Percentiles rank a stretch among this genome's conserved stretches.
phyloP scores from a whole-genome alignment of 1,140 invertebrate species.

The Apis laboriosa region DNA sequence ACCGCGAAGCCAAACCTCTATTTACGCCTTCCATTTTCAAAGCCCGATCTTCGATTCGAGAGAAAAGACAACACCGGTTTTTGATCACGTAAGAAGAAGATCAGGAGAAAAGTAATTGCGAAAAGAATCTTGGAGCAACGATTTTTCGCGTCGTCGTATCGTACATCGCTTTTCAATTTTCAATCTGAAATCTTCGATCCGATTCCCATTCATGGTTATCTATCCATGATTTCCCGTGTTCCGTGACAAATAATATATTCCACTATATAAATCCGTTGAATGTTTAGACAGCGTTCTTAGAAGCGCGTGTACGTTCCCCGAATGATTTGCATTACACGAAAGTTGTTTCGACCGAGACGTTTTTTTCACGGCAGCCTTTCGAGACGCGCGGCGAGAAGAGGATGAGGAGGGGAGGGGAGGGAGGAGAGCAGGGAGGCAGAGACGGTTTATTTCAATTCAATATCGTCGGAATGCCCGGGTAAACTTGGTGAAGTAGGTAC shows the following conservation, averaged over 20 bases:
- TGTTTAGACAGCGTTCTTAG: neutral
- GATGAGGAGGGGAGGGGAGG: neutral
- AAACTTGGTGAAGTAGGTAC: constrained; percentile 34
- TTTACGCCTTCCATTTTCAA: neutral
- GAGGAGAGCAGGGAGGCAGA: neutral
- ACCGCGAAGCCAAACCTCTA: neutral
- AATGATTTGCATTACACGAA: constrained; percentile 32
- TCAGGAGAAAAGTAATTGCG: too few relatives aligned
- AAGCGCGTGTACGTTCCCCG: neutral
- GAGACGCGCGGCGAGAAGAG: too few relatives aligned
- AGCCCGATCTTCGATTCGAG: neutral
- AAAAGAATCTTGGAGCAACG: too few relatives aligned
- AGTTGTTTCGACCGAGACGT: neutral
- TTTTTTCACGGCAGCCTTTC: neutral
- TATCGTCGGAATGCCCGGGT: constrained; percentile 34
- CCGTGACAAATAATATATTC: neutral
- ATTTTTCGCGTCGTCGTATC: too few relatives aligned
- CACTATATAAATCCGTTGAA: neutral
- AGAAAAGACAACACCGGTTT: neutral
- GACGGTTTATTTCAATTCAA: constrained; percentile 35
- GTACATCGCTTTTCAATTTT: too few relatives aligned
- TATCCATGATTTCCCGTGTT: too few relatives aligned
- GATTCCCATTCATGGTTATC: too few relatives aligned
- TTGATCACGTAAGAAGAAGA: too few relatives aligned
- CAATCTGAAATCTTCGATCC: too few relatives aligned